Percentiles rank a stretch among this genome's conserved stretches.
Conservation (phyloP, 1,140 invertebrate species). For the Eriosoma lanigerum region DNA sequence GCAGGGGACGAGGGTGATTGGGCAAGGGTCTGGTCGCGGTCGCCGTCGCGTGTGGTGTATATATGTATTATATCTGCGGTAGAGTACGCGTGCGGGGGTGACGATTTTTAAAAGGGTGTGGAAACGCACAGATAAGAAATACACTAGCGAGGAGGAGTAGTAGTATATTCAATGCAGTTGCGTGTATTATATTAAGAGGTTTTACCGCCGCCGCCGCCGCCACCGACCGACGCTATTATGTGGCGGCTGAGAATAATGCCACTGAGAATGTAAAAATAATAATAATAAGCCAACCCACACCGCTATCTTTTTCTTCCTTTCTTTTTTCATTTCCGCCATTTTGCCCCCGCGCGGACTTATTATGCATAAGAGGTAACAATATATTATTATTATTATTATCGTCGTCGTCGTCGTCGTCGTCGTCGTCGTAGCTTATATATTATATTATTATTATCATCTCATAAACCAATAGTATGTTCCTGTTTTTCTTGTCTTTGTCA, state of each 20-base stretch:
- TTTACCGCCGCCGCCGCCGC: not conserved
- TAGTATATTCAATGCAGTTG: not conserved
- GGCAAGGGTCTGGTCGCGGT: not conserved
- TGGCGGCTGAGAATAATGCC: slow-evolving; percentile 5
- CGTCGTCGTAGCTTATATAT: slow-evolving; percentile 15
- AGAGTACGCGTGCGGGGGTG: not conserved
- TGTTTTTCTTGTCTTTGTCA: too few species aligned
- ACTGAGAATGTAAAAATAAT: slow-evolving; percentile 6
- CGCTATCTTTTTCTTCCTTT: slow-evolving; percentile 43
- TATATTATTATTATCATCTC: too few species aligned
- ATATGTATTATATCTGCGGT: too few species aligned
- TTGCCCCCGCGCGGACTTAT: not conserved
- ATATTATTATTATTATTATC: slow-evolving; percentile 27
- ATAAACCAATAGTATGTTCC: too few species aligned
- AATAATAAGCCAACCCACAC: slow-evolving; percentile 39
- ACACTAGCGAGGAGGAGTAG: not conserved
- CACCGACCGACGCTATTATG: not conserved
- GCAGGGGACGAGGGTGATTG: not conserved
- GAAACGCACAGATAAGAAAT: slow-evolving; percentile 47
- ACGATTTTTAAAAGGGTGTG: slow-evolving; percentile 51
- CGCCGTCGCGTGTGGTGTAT: not conserved
- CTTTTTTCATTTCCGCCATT: slow-evolving; percentile 50
- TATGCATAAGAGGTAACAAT: not conserved
- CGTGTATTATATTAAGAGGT: slow-evolving; percentile 9
- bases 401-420: too few species aligned